These are phyloP conservation scores for Folsomia candida DNA, from an alignment of 2,888 invertebrate genomes.

Conservation along the genomic window DNA sequence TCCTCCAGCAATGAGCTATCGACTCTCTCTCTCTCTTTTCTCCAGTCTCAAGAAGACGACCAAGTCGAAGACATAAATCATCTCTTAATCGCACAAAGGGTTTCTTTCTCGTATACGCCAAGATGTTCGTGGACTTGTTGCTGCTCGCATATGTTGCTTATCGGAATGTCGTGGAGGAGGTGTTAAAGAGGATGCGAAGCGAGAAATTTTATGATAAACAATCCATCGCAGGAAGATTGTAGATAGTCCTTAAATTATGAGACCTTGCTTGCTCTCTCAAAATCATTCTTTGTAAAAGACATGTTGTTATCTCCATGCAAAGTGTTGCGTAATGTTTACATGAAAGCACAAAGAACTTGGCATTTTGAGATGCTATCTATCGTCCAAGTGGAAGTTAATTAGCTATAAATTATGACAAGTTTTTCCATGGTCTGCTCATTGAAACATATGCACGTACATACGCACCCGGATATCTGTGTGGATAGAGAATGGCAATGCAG, in stretches of 20 bases:
- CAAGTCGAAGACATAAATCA: background rate
- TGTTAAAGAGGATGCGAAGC: constrained; percentile 13
- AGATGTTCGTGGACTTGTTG: background rate
- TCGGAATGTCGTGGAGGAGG: constrained; percentile 1
- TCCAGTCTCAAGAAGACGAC: background rate
- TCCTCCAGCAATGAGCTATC: background rate
- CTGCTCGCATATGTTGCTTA: background rate
- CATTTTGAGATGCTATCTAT: constrained; percentile 4
- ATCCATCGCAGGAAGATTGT: background rate
- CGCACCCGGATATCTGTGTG: too few relatives aligned
- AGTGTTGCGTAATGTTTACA: background rate
- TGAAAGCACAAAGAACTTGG: background rate
- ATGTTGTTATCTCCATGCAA: background rate
- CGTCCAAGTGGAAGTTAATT: constrained; percentile 13
- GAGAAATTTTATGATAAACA: constrained; percentile 9
- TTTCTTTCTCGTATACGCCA: too few relatives aligned
- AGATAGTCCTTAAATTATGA: background rate
- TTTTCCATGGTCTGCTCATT: too few relatives aligned
- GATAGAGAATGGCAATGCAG: too few relatives aligned
- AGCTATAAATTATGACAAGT: constrained; percentile 15
- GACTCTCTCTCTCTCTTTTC: background rate
- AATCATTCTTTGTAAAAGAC: too few relatives aligned
- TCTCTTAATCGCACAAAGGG: background rate
- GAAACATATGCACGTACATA: too few relatives aligned
- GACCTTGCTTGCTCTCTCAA: background rate